Conservation (phyloP, 2,888 invertebrate genomes). For the Nycteola revayana region DNA sequence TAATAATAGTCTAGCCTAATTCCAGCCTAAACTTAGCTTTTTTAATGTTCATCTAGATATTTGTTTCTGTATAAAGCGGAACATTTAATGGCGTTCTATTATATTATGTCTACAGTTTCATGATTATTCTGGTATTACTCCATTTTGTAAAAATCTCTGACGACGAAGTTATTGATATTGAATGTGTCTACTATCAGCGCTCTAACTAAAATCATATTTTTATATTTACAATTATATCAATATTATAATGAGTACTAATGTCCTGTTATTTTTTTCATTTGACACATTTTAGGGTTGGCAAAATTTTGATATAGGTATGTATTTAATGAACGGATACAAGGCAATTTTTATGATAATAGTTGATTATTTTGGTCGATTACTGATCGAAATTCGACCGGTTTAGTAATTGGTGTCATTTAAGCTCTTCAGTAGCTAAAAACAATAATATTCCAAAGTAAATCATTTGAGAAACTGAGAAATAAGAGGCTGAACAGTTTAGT, state of each 20-base stretch:
- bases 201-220: constrained; percentile 40
- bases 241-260: constrained; percentile 39
- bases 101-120: constrained; percentile 13
- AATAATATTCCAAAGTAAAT: too few relatives aligned
- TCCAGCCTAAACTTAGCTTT: constrained; percentile 4
- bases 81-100: constrained; percentile 14
- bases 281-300: constrained; percentile 62
- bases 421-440: too few relatives aligned
- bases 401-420: too few relatives aligned
- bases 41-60: constrained; percentile 11
- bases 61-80: constrained; percentile 20
- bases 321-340: constrained; percentile 29
- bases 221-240: constrained; percentile 46
- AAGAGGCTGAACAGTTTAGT: too few relatives aligned
- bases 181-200: constrained; percentile 36
- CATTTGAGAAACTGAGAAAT: too few relatives aligned
- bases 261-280: constrained; percentile 47
- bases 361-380: too few relatives aligned
- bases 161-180: constrained; percentile 33
- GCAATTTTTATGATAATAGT: constrained; percentile 10
- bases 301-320: constrained; percentile 22
- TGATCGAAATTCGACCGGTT: too few relatives aligned
- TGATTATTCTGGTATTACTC: constrained; percentile 13
- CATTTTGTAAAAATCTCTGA: constrained; percentile 27
- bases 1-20: constrained; percentile 13